Conservation (phyloP, 2,797 vertebrate genomes). For the Gallinago solitaria region DNA sequence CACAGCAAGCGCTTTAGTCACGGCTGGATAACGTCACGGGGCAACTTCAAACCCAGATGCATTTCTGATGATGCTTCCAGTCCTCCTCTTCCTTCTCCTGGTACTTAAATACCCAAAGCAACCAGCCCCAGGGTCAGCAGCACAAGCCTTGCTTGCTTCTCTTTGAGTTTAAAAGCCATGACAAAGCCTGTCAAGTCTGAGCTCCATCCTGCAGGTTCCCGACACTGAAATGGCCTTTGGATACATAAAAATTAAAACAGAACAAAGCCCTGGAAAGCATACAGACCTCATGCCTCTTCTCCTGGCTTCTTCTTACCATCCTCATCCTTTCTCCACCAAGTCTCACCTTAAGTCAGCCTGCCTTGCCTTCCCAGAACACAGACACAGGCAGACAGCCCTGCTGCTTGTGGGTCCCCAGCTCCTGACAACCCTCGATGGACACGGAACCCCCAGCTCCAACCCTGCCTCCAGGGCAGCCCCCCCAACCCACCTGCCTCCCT, state of each 20-base stretch:
- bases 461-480: not conserved
- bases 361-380: not conserved
- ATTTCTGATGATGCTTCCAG: not conserved
- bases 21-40: not conserved
- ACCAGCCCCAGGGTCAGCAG: not conserved
- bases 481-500: not conserved
- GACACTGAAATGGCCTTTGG: not conserved
- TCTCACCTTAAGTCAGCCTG: not conserved
- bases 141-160: not conserved
- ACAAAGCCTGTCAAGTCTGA: not conserved
- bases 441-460: not conserved
- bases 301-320: not conserved
- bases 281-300: not conserved
- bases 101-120: not conserved
- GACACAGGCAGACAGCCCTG: not conserved
- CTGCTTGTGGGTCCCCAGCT: not conserved
- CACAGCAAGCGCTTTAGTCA: not conserved
- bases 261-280: not conserved
- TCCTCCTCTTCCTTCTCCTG: not conserved
- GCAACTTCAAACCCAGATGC: accelerated
- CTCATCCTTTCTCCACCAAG: not conserved
- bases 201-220: not conserved
- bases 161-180: not conserved
- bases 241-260: not conserved
- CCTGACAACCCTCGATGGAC: not conserved